These are phyloP conservation scores for Rhadina sibilatrix DNA, from an alignment of 2,113 vertebrate genomes.

Conservation along the genomic window DNA sequence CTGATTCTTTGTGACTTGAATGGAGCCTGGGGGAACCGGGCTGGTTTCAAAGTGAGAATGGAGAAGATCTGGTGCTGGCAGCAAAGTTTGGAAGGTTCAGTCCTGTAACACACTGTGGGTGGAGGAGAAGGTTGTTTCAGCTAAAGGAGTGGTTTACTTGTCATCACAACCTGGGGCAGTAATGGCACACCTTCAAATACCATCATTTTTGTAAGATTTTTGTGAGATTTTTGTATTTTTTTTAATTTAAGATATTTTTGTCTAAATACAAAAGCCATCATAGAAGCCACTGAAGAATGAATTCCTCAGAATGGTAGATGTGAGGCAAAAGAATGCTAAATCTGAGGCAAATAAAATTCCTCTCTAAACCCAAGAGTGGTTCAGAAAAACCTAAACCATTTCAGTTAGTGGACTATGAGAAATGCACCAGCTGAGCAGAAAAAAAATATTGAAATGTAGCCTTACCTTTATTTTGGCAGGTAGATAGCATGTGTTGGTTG, in stretches of 20 bases:
- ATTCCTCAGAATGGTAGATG: background rate
- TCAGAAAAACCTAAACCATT: background rate
- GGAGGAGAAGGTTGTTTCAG: background rate
- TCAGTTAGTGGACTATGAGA: background rate
- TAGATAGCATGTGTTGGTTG: background rate
- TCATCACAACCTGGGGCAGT: background rate
- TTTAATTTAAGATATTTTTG: no score
- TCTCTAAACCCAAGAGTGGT: background rate
- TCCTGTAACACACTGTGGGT: fast-evolving
- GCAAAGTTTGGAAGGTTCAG: background rate
- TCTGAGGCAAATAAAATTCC: background rate
- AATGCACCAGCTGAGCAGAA: background rate
- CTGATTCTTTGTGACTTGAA: no score
- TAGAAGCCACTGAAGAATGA: background rate
- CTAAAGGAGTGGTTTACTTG: background rate
- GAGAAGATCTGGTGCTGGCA: background rate
- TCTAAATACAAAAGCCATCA: background rate
- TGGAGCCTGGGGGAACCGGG: background rate
- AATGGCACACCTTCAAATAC: background rate
- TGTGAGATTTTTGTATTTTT: background rate
- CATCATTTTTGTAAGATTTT: background rate
- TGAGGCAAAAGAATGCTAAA: background rate
- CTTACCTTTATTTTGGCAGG: background rate
- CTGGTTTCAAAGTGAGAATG: background rate
- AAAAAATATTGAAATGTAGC: background rate